Evolutionary conservation across 1,140 invertebrate genomes (phyloP).

Genomic region (Tetraneura akinire): DNA sequence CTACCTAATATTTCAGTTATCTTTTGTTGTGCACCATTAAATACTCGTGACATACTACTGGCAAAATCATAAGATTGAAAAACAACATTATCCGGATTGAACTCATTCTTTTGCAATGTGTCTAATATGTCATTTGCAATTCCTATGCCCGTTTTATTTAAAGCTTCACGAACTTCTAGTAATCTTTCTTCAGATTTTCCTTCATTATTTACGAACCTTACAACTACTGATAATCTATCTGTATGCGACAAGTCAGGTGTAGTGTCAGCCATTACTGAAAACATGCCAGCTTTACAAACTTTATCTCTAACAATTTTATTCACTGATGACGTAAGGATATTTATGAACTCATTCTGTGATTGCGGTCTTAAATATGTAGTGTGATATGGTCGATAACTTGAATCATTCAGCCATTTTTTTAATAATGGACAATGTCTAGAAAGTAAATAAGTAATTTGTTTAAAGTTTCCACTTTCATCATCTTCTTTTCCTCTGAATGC

Average conservation of each 20-base stretch:
- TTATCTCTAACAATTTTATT: slow-evolving; percentile 24
- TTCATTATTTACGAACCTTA: slow-evolving; percentile 40
- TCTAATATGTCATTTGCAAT: slow-evolving; percentile 24
- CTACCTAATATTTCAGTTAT: slow-evolving; percentile 26
- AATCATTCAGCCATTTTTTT: slow-evolving; percentile 40
- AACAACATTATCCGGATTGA: slow-evolving; percentile 4
- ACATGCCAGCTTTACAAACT: background rate
- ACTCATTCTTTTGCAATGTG: slow-evolving; percentile 1
- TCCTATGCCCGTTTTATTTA: slow-evolving; percentile 15
- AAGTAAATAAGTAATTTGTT: slow-evolving; percentile 36
- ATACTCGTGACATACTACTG: slow-evolving; percentile 16
- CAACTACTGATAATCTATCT: slow-evolving; percentile 28
- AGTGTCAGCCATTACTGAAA: slow-evolving; percentile 42
- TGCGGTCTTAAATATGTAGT: slow-evolving; percentile 32
- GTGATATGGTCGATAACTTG: background rate
- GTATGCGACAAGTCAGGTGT: slow-evolving; percentile 40
- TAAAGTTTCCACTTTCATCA: slow-evolving; percentile 38
- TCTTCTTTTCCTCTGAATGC: slow-evolving; percentile 22
- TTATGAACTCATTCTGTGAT: slow-evolving; percentile 46
- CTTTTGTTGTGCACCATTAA: slow-evolving; percentile 18
- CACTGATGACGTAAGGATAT: background rate
- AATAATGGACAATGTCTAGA: slow-evolving; percentile 31
- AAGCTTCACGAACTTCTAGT: background rate
- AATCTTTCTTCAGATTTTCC: background rate
- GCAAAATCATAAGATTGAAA: slow-evolving; percentile 40